Conservation (phyloP, 2,113 vertebrate species). For the Galbula dea region DNA sequence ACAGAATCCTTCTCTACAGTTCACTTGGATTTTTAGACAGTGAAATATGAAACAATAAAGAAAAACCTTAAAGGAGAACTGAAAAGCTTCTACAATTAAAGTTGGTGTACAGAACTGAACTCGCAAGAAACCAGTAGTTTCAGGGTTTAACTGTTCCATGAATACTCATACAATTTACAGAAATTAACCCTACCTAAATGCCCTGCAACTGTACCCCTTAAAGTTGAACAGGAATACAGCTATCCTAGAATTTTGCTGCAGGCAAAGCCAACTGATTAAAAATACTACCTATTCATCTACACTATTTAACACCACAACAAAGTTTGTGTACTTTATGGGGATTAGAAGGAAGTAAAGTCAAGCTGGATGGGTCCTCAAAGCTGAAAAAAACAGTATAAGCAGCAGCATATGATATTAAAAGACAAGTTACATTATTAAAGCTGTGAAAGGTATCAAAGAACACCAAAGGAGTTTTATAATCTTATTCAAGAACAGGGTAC, state of each 20-base stretch:
- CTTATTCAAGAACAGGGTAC: background rate
- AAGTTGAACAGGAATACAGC: background rate
- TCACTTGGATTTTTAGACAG: background rate
- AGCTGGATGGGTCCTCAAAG: background rate
- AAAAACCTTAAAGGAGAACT: background rate
- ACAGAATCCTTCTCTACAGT: background rate
- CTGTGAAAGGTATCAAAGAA: background rate
- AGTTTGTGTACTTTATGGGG: fast-evolving
- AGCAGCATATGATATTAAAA: background rate
- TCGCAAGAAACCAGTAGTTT: background rate
- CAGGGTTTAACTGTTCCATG: background rate
- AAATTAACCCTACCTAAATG: background rate
- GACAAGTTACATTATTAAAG: background rate
- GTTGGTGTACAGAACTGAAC: background rate
- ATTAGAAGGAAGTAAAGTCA: background rate
- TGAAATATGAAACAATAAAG: background rate
- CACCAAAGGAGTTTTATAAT: background rate
- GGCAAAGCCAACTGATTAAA: background rate
- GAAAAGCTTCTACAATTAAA: background rate
- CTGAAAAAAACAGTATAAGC: background rate
- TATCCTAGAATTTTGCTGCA: background rate
- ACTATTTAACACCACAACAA: background rate
- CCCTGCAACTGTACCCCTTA: background rate
- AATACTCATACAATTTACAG: background rate
- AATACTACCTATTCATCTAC: background rate